phyloP scores from a whole-genome alignment of 2,888 invertebrate species.

The Drosophila lacicola region DNA sequence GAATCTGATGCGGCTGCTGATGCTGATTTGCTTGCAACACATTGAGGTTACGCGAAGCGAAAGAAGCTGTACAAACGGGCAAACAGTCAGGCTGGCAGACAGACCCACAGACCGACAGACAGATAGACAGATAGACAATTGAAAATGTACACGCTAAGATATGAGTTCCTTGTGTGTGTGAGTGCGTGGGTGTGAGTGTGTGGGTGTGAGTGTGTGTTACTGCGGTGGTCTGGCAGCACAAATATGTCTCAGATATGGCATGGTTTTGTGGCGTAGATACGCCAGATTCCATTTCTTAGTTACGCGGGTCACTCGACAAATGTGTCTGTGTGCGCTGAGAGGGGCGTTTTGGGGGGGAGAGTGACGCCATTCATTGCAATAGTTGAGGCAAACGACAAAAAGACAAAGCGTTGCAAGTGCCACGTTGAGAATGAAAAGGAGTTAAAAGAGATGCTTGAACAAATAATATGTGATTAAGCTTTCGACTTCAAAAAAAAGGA shows the following conservation, averaged over 20 bases:
- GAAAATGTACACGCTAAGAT: conserved; percentile 55
- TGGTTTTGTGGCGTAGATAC: conserved; percentile 49
- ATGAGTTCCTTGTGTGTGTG: conserved; percentile 34
- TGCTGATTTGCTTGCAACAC: conserved; percentile 66
- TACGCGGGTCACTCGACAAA: conserved; percentile 46
- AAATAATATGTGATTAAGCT: conserved; percentile 35
- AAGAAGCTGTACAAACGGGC: conserved; percentile 36
- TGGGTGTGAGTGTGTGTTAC: conserved; percentile 2
- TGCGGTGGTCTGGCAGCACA: conserved; percentile 29
- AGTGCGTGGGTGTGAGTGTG: conserved; percentile 1
- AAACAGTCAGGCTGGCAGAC: conserved; percentile 22
- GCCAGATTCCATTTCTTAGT: conserved; percentile 55
- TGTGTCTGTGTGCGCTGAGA: background rate
- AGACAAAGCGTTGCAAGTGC: conserved; percentile 35
- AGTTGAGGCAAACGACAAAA: conserved; percentile 33
- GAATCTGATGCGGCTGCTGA: conserved; percentile 33
- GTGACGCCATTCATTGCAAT: conserved; percentile 42
- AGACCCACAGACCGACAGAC: conserved; percentile 14
- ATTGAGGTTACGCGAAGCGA: conserved; percentile 75
- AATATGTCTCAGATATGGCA: conserved; percentile 45
- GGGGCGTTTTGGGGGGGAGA: background rate
- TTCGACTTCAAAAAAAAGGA: background rate
- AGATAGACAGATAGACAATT: conserved; percentile 50
- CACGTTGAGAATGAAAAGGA: conserved; percentile 17
- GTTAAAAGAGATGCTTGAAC: conserved; percentile 29